Base-by-base conservation (phyloP, 2,113 vertebrate genomes). In the Campylorhamphus procurvoides region DNA sequence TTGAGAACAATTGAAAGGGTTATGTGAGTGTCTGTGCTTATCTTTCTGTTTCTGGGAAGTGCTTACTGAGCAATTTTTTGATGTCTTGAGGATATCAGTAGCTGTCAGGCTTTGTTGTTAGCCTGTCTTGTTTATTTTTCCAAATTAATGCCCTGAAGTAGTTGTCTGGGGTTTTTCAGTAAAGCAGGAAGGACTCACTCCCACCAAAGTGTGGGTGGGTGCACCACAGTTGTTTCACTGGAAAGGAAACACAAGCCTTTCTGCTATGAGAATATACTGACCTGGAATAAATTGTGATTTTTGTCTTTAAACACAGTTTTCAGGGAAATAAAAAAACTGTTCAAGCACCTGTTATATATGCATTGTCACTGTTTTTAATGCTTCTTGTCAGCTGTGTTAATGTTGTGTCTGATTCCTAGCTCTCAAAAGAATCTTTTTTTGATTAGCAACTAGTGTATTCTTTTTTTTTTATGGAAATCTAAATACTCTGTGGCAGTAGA, bases 11-110 rank as follows among this genome's bases (percentile, higher is more conserved):
- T 75, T 63, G 56, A 64, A 83, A 90, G 23, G 42, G 60, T 56
- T 89, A 24, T 3, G 8, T 88, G 55, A 52, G 44, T 86, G 72
- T 77, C 6, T 27, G 12, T 62, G 25, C 80, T 94, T 92, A 81
- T 88, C 86, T 93, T 91, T 60, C 44, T 82, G 39, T 40, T 95
- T 95, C 94, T 96, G 64, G 79, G 79, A 96, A 94, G 42, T 77
- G 39, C 75, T 90, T 69, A 56, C 67, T 63, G 75, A 93, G 78
- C 82, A 91, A 71, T 55, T 74, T 84, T 93, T 94, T 83, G 78
- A 73, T 95, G 59, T 62, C 64, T 80, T 90, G 29, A 78, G 75
- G 39, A 3, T 86, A 80, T 83, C 79, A 67, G 87, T 82, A 80
- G 63, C 35, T 91, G 75, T 90, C 84, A 87, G 66, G 68, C 67